phyloP scores from a whole-genome alignment of 2,888 invertebrate species.

The Seira musarum region DNA sequence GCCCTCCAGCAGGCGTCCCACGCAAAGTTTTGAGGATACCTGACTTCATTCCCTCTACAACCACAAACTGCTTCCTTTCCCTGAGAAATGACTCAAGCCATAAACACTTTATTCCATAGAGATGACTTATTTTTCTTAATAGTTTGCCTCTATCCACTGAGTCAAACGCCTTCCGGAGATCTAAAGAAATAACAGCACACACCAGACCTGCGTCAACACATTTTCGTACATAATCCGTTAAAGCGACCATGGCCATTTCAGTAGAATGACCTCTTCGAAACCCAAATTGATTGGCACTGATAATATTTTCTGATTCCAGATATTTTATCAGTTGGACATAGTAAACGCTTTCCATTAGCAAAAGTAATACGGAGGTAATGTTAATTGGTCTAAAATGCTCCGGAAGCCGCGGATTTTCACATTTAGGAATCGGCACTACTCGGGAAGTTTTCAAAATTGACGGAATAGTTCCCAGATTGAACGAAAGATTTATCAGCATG shows the following conservation, averaged over 20 bases:
- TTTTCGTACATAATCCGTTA: slow-evolving; percentile 24
- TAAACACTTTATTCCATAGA: not conserved
- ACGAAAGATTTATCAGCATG: too few relatives aligned
- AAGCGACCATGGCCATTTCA: slow-evolving; percentile 32
- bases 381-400: too few relatives aligned
- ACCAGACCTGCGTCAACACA: slow-evolving; percentile 26
- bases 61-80: slow-evolving; percentile 32
- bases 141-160: slow-evolving; percentile 32
- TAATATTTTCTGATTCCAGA: too few relatives aligned
- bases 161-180: slow-evolving; percentile 39
- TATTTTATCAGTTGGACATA: too few relatives aligned
- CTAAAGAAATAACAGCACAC: slow-evolving; percentile 21
- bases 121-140: too few relatives aligned
- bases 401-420: too few relatives aligned
- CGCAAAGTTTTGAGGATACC: not conserved
- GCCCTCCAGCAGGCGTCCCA: slow-evolving; percentile 44
- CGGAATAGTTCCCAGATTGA: too few relatives aligned
- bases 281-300: slow-evolving; percentile 29
- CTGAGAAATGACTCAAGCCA: slow-evolving; percentile 40
- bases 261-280: slow-evolving; percentile 37
- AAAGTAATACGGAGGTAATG: too few relatives aligned
- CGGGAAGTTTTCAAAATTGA: too few relatives aligned
- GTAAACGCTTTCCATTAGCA: too few relatives aligned
- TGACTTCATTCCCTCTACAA: slow-evolving; percentile 15
- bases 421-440: too few relatives aligned